Evolutionary conservation across 2,113 vertebrate genomes (phyloP).

Genomic region (Hepsetus odoe): DNA sequence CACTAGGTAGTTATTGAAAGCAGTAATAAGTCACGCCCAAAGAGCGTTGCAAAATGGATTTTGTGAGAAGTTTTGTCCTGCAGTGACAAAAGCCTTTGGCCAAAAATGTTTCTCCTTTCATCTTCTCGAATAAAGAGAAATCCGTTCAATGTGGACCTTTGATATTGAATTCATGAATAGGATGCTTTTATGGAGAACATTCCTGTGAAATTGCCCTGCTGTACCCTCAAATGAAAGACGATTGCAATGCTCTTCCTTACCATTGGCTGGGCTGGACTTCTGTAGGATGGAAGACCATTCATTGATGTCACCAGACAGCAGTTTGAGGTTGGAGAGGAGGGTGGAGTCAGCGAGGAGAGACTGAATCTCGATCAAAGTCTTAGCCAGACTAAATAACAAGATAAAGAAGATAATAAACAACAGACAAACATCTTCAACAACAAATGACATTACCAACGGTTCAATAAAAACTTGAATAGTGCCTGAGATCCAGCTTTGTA

Average conservation of each 20-base stretch:
- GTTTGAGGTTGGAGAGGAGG: slow-evolving; percentile 55
- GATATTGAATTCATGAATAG: slow-evolving; percentile 1
- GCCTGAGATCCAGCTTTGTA: too few species aligned
- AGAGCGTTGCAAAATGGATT: background rate
- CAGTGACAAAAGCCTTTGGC: slow-evolving; percentile 19
- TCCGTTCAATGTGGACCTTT: slow-evolving; percentile 17
- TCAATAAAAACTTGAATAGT: too few species aligned
- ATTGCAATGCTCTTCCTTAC: slow-evolving; percentile 44
- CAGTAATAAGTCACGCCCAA: slow-evolving; percentile 5
- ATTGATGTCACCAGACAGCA: slow-evolving; percentile 64
- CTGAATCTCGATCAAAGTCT: slow-evolving; percentile 72
- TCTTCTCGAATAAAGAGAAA: slow-evolving; percentile 15
- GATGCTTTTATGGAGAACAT: background rate
- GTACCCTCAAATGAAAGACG: background rate
- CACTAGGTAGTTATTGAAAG: background rate
- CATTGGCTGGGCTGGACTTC: slow-evolving; percentile 47
- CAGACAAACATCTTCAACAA: background rate
- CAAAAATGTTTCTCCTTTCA: slow-evolving; percentile 24
- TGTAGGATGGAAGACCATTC: slow-evolving; percentile 62
- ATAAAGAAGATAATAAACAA: background rate
- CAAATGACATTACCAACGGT: too few species aligned
- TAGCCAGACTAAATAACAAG: slow-evolving; percentile 64
- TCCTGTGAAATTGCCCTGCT: background rate
- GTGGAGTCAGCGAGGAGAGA: slow-evolving; percentile 61
- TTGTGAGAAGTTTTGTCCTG: background rate